phyloP scores from a whole-genome alignment of 2,888 invertebrate species.

The Mycalesis mineus region DNA sequence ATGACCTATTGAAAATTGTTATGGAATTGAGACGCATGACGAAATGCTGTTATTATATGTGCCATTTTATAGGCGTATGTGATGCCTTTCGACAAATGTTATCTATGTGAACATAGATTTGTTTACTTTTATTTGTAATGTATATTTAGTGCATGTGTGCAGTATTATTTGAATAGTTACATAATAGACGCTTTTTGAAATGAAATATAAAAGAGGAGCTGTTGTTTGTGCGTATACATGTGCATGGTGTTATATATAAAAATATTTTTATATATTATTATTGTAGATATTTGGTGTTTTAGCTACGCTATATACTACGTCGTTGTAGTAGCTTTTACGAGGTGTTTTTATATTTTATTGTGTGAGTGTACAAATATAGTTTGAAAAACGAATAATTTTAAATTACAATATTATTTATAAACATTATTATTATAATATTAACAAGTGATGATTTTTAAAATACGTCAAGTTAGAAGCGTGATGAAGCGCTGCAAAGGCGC shows the following conservation, averaged over 20 bases:
- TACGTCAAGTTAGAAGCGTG: no score
- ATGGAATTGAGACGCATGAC: slow-evolving; percentile 21
- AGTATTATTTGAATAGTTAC: slow-evolving; percentile 37
- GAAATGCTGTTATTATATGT: slow-evolving; percentile 17
- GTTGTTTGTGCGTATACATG: slow-evolving; percentile 3
- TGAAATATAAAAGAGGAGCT: slow-evolving; percentile 35
- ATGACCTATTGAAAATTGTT: no score
- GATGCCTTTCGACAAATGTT: slow-evolving; percentile 36
- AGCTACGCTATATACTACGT: not conserved
- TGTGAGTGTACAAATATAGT: not conserved
- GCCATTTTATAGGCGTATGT: slow-evolving; percentile 17
- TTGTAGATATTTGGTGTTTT: not conserved
- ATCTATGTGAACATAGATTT: slow-evolving; percentile 64
- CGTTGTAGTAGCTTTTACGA: not conserved
- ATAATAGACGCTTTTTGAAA: slow-evolving; percentile 45
- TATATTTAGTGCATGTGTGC: slow-evolving; percentile 56
- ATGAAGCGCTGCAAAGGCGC: no score
- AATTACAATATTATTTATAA: no score
- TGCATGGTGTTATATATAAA: slow-evolving; percentile 7
- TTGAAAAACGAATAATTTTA: not conserved
- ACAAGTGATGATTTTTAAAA: no score
- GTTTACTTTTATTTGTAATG: slow-evolving; percentile 32
- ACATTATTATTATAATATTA: no score
- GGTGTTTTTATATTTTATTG: not conserved
- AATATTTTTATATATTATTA: not conserved